Percentiles rank a stretch among this genome's conserved stretches.
These are phyloP conservation scores for Lysandra bellargus DNA, from an alignment of 2,888 invertebrate genomes.

Conservation along the genomic window DNA sequence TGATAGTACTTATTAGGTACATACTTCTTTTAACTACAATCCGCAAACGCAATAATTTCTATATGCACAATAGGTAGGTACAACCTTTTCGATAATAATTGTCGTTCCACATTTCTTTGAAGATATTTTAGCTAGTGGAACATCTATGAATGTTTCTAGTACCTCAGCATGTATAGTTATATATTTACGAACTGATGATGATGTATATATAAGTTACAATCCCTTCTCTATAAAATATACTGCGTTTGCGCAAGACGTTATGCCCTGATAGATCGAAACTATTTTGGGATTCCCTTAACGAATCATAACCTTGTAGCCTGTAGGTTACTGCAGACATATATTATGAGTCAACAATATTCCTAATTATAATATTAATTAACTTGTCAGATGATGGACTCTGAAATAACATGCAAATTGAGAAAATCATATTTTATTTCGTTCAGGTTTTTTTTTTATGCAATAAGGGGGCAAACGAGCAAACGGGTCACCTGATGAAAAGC, in stretches of 20 bases:
- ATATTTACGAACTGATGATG: not conserved
- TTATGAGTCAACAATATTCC: not conserved
- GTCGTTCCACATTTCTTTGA: not conserved
- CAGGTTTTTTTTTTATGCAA: no score
- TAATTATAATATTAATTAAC: not conserved
- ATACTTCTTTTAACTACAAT: not conserved
- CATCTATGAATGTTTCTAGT: not conserved
- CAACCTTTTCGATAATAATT: not conserved
- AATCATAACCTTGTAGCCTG: not conserved
- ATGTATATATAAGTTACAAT: not conserved
- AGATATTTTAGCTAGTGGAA: not conserved
- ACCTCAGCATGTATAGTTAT: not conserved
- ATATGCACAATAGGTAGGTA: not conserved
- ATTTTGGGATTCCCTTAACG: slow-evolving; percentile 35
- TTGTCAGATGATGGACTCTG: not conserved
- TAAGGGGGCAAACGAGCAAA: no score
- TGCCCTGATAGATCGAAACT: slow-evolving; percentile 29
- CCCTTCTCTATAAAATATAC: slow-evolving; percentile 3
- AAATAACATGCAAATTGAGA: not conserved
- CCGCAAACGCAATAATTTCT: not conserved
- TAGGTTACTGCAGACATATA: not conserved
- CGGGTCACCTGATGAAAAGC: no score
- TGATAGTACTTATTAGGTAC: not conserved
- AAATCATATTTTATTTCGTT: no score
- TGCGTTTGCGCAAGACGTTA: slow-evolving; percentile 33